A percentile compares a stretch with the other conserved stretches of the same genome.
phyloP scores from a whole-genome alignment of 2,797 vertebrate species.

The Petrocephalus sullivani region DNA sequence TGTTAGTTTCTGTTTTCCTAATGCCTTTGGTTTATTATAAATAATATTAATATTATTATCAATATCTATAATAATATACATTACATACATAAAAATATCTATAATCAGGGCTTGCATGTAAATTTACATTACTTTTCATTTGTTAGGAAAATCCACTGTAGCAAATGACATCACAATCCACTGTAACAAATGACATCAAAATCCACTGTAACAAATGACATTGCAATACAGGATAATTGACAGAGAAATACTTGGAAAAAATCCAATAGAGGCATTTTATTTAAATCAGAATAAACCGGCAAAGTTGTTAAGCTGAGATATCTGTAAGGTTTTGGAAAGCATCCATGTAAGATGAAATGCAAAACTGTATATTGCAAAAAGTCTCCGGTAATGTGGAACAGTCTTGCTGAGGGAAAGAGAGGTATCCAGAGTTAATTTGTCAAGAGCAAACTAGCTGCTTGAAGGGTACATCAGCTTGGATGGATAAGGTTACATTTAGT shows the following conservation, averaged over 20 bases:
- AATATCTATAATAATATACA: no score
- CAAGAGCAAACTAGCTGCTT: background rate
- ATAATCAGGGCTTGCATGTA: no score
- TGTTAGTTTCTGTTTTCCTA: no score
- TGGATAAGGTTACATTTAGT: background rate
- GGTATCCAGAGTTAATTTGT: background rate
- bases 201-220: no score
- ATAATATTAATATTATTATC: no score
- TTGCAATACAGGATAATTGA: background rate
- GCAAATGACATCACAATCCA: no score
- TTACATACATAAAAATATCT: no score
- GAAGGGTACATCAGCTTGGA: background rate
- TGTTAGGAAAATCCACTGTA: no score
- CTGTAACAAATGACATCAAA: no score
- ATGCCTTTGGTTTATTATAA: no score
- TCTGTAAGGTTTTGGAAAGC: background rate
- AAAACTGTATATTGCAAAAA: background rate
- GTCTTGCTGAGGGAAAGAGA: background rate
- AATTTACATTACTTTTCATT: no score
- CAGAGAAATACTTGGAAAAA: background rate
- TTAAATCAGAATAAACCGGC: background rate
- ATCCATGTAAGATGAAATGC: background rate
- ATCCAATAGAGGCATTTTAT: background rate
- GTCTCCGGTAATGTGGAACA: background rate
- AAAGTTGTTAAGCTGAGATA: background rate